Evolutionary conservation across 2,888 invertebrate species (phyloP).

Genomic region (Trissonchulus latispiculum): DNA sequence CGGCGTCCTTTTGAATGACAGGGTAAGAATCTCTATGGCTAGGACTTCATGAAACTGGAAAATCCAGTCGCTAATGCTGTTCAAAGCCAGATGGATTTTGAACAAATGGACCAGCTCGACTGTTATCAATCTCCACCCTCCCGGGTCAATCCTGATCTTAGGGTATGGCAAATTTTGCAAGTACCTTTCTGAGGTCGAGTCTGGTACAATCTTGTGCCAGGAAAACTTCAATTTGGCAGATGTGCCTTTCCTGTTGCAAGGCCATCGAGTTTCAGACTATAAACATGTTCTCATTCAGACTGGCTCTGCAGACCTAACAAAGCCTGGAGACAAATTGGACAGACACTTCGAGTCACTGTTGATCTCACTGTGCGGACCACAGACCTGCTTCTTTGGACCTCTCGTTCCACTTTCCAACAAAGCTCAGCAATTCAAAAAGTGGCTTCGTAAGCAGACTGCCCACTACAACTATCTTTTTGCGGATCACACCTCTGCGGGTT

Average conservation of each 20-base stretch:
- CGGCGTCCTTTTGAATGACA: background rate
- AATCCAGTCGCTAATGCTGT: background rate
- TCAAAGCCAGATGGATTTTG: background rate
- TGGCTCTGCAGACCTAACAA: background rate
- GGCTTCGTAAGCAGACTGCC: background rate
- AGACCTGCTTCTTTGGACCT: too few relatives aligned
- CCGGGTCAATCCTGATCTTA: background rate
- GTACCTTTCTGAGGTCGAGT: background rate
- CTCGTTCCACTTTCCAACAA: too few relatives aligned
- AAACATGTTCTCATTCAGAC: background rate
- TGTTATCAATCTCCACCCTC: background rate
- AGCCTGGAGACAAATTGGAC: background rate
- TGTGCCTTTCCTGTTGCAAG: background rate
- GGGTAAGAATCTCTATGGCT: background rate
- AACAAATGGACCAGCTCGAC: background rate
- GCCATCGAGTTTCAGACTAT: background rate
- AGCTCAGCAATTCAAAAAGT: too few relatives aligned
- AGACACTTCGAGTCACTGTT: background rate
- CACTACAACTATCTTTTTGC: background rate
- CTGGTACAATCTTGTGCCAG: background rate
- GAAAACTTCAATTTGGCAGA: background rate
- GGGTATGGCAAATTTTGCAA: background rate
- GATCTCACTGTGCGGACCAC: background rate
- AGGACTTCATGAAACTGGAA: background rate
- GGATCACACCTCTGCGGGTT: background rate